phyloP scores from a whole-genome alignment of 2,888 invertebrate genomes.

The Hirudinaria manillensis region DNA sequence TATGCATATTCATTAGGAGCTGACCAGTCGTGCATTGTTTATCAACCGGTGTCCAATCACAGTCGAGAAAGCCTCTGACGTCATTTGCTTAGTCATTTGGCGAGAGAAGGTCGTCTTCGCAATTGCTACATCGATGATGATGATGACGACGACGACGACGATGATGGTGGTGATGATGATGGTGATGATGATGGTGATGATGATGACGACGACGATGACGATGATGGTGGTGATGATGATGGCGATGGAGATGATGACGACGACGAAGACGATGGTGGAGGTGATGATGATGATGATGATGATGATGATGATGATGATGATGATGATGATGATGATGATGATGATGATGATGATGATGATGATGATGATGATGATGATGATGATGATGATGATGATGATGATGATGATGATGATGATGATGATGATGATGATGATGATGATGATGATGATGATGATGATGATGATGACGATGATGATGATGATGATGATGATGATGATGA shows the following conservation, averaged over 20 bases:
- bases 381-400: too few relatives aligned
- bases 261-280: slow-evolving; percentile 34
- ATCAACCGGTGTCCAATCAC: too few relatives aligned
- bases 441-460: slow-evolving; percentile 22
- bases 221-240: slow-evolving; percentile 23
- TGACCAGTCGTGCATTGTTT: too few relatives aligned
- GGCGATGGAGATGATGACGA: slow-evolving; percentile 33
- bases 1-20: too few relatives aligned
- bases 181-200: too few relatives aligned
- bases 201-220: neutral
- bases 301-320: slow-evolving; percentile 32
- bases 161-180: neutral
- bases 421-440: slow-evolving; percentile 7
- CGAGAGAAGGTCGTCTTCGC: too few relatives aligned
- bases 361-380: neutral
- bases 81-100: too few relatives aligned
- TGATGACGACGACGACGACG: slow-evolving; percentile 13
- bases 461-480: slow-evolving; percentile 11
- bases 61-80: too few relatives aligned
- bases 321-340: neutral
- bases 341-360: slow-evolving; percentile 1
- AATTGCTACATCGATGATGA: neutral
- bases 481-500: slow-evolving; percentile 21
- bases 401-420: neutral
- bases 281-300: slow-evolving; percentile 36